Evolutionary conservation across 2,888 invertebrate genomes (phyloP).

Genomic region (Adineta ricciae): DNA sequence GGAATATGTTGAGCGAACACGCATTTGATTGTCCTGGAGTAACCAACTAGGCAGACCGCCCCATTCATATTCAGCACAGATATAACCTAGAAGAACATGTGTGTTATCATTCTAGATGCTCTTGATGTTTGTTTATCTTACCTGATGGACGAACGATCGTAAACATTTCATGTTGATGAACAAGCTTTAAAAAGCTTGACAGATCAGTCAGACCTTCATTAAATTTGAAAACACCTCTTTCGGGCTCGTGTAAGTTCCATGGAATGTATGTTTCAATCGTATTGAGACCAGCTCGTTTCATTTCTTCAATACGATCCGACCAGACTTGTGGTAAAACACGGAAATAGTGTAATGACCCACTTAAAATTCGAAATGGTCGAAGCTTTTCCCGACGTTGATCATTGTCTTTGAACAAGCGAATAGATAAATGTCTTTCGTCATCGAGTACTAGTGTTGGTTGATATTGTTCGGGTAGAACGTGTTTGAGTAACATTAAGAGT

Average conservation of each 20-base stretch:
- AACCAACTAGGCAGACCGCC: constrained; percentile 52
- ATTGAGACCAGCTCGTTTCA: constrained; percentile 37
- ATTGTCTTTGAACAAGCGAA: no score
- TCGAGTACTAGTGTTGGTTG: neutral
- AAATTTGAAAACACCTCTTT: constrained; percentile 29
- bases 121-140: neutral
- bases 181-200: constrained; percentile 35
- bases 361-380: neutral
- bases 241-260: constrained; percentile 38
- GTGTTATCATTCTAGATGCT: no score
- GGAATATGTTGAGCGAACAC: constrained; percentile 44
- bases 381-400: no score
- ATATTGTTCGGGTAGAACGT: neutral
- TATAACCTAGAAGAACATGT: constrained; percentile 34
- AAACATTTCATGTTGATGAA: constrained; percentile 36
- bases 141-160: constrained; percentile 37
- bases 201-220: constrained; percentile 26
- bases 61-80: constrained; percentile 38
- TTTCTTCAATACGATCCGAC: neutral
- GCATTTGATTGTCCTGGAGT: constrained; percentile 50
- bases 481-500: neutral
- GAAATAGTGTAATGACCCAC: neutral
- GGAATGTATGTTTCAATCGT: constrained; percentile 36
- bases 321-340: neutral
- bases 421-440: no score